These are phyloP conservation scores for Dicrostonyx torquatus DNA, from an alignment of 2,797 vertebrate species.

Conservation along the genomic window DNA sequence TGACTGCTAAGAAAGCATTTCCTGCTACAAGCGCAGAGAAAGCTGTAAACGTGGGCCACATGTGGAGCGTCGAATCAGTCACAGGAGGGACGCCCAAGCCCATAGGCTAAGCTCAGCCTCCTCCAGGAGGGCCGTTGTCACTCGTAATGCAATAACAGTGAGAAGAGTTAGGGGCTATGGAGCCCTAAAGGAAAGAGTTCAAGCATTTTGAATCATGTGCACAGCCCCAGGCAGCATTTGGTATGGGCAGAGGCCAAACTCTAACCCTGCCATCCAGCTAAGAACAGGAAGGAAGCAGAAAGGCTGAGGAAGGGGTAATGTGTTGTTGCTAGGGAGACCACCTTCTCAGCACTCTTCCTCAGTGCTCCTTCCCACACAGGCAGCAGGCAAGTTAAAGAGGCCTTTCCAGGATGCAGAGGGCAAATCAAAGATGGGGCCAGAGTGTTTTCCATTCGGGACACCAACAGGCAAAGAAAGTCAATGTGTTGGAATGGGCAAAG, in stretches of 20 bases:
- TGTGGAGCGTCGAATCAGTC: neutral
- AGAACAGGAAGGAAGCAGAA: neutral
- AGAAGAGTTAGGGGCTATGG: neutral
- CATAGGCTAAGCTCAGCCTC: neutral
- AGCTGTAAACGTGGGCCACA: neutral
- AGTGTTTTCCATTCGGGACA: neutral
- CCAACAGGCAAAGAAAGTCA: neutral
- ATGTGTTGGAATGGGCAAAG: neutral
- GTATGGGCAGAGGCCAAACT: slow-evolving; percentile 10
- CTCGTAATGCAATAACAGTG: neutral
- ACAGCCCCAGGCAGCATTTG: neutral
- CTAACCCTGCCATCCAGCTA: slow-evolving; percentile 16
- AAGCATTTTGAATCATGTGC: slow-evolving; percentile 43
- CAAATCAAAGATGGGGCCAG: neutral
- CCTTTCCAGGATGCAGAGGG: neutral
- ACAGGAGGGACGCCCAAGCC: neutral
- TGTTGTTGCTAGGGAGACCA: neutral
- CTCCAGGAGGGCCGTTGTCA: neutral
- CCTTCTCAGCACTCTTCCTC: slow-evolving; percentile 3
- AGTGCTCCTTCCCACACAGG: neutral
- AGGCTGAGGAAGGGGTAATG: neutral
- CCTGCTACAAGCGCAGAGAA: neutral
- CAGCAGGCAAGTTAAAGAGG: neutral
- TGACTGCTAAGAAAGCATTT: neutral
- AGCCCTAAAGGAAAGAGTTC: neutral